Evolutionary conservation across 2,113 vertebrate genomes (phyloP), one percentile per base, ranked within the genome.

Genomic region (Upupa epops): DNA sequence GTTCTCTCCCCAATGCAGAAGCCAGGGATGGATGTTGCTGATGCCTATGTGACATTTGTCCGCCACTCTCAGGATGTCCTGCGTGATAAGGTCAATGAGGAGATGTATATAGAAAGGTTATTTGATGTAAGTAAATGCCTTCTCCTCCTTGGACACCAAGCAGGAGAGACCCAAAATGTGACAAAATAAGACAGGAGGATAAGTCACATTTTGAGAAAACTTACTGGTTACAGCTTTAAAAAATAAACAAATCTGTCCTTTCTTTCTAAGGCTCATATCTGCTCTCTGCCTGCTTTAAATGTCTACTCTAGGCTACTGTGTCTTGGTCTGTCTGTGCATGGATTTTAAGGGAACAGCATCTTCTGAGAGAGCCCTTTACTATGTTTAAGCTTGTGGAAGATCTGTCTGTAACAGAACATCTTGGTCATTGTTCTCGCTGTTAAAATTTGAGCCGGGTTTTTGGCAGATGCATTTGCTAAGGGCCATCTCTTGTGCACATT

Each of bases 71-170:
- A 99, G 98, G 99, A 99, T 98, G 98, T 99, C 97, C 98, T 99
- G 83, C 98, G 99, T 97, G 99, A 99, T 97, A 99, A 99, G 98
- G 99, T 99, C 98, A 99, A 99, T 97, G 99, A 99, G 98, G 99
- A 99, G 98, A 98, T 99, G 98, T 99, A 99, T 98, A 98, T 98
- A 97, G 99, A 99, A 98, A 99, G 99, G 98, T 98, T 99, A 98
- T 99, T 99, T 98, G 99, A 99, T 97, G 99, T 99, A 98, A 99
- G 99, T 99, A 99, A 98, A 99, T 99, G 98, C 99, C 98, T 98
- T 98, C 98, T 98, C 98, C 98, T 98, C 98, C 97, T 98, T 98
- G 97, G 91, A 96, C 64, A 94, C 95, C 98, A 98, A 98, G 98
- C 98, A 98, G 98, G 99, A 98, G 98, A 98, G 97, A 97, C 98